Conservation (phyloP, 2,888 invertebrate genomes). For the Netelia virgata region DNA sequence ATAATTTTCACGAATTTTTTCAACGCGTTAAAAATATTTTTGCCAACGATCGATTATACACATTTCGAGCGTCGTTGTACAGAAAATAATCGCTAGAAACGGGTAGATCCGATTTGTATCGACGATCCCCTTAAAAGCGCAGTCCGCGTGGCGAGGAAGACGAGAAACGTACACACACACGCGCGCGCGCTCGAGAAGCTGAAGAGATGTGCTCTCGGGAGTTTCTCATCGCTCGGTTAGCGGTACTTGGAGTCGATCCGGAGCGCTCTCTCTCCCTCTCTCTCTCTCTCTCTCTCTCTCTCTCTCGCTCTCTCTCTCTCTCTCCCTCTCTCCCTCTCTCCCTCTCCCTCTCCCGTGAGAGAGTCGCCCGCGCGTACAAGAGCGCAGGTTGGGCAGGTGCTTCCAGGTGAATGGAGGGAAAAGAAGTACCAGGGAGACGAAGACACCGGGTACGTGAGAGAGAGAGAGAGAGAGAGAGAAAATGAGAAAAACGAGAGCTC, state of each 20-base stretch:
- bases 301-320: constrained; percentile 48
- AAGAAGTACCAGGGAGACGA: constrained; percentile 48
- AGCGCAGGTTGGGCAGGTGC: constrained; percentile 78
- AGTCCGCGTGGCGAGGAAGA: constrained; percentile 10
- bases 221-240: too few species aligned
- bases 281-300: constrained; percentile 48
- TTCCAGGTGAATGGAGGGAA: constrained; percentile 75
- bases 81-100: not conserved
- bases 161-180: constrained; percentile 22
- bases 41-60: too few species aligned
- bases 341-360: constrained; percentile 50
- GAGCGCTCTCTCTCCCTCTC: constrained; percentile 33
- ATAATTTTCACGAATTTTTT: too few species aligned
- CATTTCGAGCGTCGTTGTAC: too few species aligned
- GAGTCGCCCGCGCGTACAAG: constrained; percentile 44
- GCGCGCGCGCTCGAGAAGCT: constrained; percentile 22
- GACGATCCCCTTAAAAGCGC: constrained; percentile 52
- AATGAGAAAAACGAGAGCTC: constrained; percentile 50
- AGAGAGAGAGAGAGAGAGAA: constrained; percentile 48
- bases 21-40: too few species aligned
- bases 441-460: not conserved
- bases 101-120: constrained; percentile 2
- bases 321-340: constrained; percentile 33
- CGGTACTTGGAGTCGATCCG: constrained; percentile 12
- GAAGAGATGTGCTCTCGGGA: constrained; percentile 17